Evolutionary conservation across 92 coral and sea anemone species (phyloP).

Genomic region (Actinostola sp.): DNA sequence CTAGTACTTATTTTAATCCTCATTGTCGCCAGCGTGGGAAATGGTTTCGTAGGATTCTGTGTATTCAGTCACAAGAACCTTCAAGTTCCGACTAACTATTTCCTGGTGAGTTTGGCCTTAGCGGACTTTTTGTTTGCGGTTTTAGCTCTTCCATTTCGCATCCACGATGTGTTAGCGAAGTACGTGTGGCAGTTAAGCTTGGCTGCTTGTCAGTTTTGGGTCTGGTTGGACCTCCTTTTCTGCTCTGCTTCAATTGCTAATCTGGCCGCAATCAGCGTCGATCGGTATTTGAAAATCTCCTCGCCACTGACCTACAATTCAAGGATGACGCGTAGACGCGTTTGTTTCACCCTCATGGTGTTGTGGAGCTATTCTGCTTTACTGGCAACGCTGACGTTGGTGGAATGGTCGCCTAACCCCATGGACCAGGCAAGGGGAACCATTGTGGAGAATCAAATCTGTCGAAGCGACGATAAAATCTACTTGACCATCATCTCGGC

Average conservation of each 20-base stretch:
- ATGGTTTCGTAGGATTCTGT: conserved; percentile 79
- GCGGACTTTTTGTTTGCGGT: conserved; percentile 90
- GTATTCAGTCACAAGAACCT: conserved; percentile 82
- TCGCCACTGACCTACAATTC: conserved; percentile 82
- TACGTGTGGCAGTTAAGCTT: conserved; percentile 70
- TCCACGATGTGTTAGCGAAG: conserved; percentile 53
- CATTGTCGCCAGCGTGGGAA: conserved; percentile 73
- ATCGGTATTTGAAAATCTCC: conserved; percentile 80
- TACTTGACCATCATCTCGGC: conserved; percentile 75
- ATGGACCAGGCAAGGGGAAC: conserved; percentile 62
- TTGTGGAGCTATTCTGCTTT: conserved; percentile 75
- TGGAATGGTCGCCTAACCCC: conserved; percentile 67
- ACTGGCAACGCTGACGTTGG: conserved; percentile 67
- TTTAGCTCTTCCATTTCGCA: conserved; percentile 80
- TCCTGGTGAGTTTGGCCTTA: conserved; percentile 84
- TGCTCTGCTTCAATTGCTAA: conserved; percentile 88
- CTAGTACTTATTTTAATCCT: conserved; percentile 59
- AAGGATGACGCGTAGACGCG: conserved; percentile 72
- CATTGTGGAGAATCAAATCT: conserved; percentile 50
- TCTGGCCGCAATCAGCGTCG: conserved; percentile 91
- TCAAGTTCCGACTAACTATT: conserved; percentile 92
- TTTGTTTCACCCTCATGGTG: conserved; percentile 37
- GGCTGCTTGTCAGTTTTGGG: conserved; percentile 71
- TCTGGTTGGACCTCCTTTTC: conserved; percentile 82
- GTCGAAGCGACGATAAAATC: conserved; percentile 71